Conservation (phyloP, 2,113 vertebrate genomes). For the Elachura formosa region DNA sequence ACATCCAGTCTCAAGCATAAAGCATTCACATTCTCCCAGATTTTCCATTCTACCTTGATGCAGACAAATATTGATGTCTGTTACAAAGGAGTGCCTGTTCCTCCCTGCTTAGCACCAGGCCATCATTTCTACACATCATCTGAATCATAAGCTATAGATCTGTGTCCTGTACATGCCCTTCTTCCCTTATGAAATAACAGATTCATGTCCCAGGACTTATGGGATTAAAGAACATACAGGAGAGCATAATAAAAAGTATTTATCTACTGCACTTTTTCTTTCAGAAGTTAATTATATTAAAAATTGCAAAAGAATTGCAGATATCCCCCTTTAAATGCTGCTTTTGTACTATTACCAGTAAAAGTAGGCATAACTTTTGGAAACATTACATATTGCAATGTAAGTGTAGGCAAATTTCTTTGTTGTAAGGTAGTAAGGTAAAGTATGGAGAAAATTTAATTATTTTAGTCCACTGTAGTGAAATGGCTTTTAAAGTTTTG, state of each 20-base stretch:
- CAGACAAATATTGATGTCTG: not conserved
- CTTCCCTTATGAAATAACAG: not conserved
- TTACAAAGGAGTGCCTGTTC: fast-evolving
- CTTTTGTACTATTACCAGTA: not conserved
- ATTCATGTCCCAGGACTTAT: not conserved
- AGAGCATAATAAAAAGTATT: not conserved
- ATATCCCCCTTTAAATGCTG: not conserved
- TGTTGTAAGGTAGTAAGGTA: not conserved
- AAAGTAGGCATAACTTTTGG: not conserved
- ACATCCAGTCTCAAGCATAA: not conserved
- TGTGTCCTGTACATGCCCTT: fast-evolving
- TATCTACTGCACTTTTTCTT: not conserved
- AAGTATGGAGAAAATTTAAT: not conserved
- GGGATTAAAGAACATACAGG: not conserved
- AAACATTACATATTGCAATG: not conserved
- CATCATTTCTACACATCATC: not conserved
- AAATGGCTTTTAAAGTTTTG: not conserved
- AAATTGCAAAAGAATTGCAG: not conserved
- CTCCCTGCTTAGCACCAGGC: not conserved
- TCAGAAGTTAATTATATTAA: not conserved
- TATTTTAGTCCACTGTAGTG: not conserved
- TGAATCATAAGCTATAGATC: not conserved
- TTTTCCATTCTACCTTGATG: not conserved
- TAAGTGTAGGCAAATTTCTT: not conserved
- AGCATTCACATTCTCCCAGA: not conserved